Evolutionary conservation across 2,888 invertebrate species (phyloP).

Genomic region (Hypsopygia costalis): DNA sequence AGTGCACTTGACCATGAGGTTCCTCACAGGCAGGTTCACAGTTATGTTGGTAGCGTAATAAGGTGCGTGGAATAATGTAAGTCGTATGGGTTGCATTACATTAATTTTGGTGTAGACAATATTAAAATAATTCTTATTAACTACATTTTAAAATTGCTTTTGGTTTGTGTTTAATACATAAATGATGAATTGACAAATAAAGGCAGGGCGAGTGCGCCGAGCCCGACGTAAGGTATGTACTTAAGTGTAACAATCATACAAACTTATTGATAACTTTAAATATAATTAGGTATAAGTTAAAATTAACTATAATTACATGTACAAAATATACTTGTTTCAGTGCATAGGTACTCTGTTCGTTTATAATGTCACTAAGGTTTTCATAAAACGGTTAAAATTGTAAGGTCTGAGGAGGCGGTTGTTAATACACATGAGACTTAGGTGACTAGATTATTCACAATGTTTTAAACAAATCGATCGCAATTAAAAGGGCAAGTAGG

Average conservation of each 20-base stretch:
- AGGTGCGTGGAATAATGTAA: conserved; percentile 17
- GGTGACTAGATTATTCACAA: conserved; percentile 20
- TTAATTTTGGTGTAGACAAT: conserved; percentile 28
- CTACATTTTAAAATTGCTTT: conserved; percentile 65
- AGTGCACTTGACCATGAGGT: too few species aligned
- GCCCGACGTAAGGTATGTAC: conserved; percentile 35
- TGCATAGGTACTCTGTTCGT: conserved; percentile 41
- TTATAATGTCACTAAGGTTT: conserved; percentile 22
- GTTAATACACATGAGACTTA: conserved; percentile 24
- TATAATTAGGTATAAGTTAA: conserved; percentile 50
- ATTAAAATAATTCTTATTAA: conserved; percentile 50
- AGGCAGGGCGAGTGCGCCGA: conserved; percentile 30
- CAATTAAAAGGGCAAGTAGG: not conserved
- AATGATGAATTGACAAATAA: conserved; percentile 63
- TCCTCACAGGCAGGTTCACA: too few species aligned
- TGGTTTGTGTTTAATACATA: conserved; percentile 48
- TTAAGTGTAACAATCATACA: conserved; percentile 50
- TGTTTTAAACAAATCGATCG: not conserved
- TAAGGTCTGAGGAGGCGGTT: conserved; percentile 32
- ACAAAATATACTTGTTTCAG: conserved; percentile 60
- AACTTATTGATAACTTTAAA: conserved; percentile 53
- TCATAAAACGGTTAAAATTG: conserved; percentile 24
- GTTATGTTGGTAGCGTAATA: too few species aligned
- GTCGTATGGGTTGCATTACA: conserved; percentile 10
- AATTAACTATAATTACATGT: conserved; percentile 62